Evolutionary conservation across 2,888 invertebrate species (phyloP).

Genomic region (Junonia oenone): DNA sequence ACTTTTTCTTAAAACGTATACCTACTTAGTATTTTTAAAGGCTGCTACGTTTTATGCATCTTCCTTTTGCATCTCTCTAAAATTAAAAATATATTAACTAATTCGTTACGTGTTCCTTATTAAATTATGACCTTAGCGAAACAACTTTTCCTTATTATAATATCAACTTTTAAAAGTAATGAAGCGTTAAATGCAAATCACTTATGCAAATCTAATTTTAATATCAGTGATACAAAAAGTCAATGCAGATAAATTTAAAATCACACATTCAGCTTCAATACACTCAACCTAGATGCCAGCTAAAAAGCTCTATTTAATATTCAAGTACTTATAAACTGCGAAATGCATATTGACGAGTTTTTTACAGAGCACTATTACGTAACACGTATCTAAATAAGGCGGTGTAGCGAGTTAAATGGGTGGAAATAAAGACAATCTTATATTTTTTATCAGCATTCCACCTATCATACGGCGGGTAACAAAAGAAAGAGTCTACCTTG

Average conservation of each 20-base stretch:
- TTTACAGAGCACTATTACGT: conserved; percentile 6
- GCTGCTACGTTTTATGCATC: too few species aligned
- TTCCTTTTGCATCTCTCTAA: too few species aligned
- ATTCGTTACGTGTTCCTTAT: too few species aligned
- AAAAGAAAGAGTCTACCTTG: conserved; percentile 39
- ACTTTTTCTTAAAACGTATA: too few species aligned
- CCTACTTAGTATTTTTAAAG: too few species aligned
- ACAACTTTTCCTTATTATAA: too few species aligned
- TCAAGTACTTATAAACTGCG: not conserved
- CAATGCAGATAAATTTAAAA: not conserved
- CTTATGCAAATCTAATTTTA: not conserved
- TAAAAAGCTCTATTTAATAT: conserved; percentile 1
- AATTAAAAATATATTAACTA: too few species aligned
- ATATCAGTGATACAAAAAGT: not conserved
- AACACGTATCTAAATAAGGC: not conserved
- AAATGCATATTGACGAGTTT: conserved; percentile 4
- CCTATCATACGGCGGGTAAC: conserved; percentile 35
- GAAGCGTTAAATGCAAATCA: not conserved
- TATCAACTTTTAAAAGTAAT: not conserved
- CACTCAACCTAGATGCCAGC: not conserved
- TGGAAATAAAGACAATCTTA: conserved; percentile 36
- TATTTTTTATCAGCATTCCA: conserved; percentile 57
- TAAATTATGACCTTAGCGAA: too few species aligned
- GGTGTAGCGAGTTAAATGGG: conserved; percentile 21
- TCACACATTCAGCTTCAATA: not conserved